phyloP scores from a whole-genome alignment of 1,140 invertebrate genomes.

The Globodera ellingtonae region DNA sequence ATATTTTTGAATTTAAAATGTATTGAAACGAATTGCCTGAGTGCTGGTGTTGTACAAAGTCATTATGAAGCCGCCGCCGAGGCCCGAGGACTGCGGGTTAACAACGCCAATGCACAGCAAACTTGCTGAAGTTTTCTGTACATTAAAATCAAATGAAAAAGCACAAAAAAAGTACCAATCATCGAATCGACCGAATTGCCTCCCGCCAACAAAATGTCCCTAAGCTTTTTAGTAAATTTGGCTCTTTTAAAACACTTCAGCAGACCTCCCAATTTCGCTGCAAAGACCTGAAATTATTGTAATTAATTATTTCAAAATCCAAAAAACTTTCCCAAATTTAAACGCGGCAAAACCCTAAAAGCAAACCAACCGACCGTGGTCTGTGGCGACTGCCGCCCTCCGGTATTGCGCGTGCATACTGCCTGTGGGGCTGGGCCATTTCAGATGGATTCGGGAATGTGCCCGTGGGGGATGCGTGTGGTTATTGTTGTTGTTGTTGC shows the following conservation, averaged over 20 bases:
- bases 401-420: conserved; percentile 54
- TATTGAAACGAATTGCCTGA: not conserved
- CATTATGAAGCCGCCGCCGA: conserved; percentile 85
- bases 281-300: conserved; percentile 38
- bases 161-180: conserved; percentile 66
- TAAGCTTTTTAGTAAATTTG: conserved; percentile 18
- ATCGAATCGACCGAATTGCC: conserved; percentile 87
- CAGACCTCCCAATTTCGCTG: conserved; percentile 59
- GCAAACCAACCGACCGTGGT: conserved; percentile 46
- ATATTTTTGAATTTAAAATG: not conserved
- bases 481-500: not conserved
- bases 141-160: too few relatives aligned
- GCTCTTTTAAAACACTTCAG: not conserved
- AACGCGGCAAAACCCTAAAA: too few relatives aligned
- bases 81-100: conserved; percentile 81
- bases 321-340: too few relatives aligned
- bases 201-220: conserved; percentile 67
- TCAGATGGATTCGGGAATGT: conserved; percentile 35
- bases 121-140: conserved; percentile 68
- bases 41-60: conserved; percentile 74
- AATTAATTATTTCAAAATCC: not conserved
- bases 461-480: conserved; percentile 6
- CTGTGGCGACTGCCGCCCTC: conserved; percentile 58
- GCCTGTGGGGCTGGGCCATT: conserved; percentile 34
- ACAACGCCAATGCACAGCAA: conserved; percentile 83